These are phyloP conservation scores for Jordanella pulchra DNA, from an alignment of 2,797 vertebrate genomes.

Conservation along the genomic window DNA sequence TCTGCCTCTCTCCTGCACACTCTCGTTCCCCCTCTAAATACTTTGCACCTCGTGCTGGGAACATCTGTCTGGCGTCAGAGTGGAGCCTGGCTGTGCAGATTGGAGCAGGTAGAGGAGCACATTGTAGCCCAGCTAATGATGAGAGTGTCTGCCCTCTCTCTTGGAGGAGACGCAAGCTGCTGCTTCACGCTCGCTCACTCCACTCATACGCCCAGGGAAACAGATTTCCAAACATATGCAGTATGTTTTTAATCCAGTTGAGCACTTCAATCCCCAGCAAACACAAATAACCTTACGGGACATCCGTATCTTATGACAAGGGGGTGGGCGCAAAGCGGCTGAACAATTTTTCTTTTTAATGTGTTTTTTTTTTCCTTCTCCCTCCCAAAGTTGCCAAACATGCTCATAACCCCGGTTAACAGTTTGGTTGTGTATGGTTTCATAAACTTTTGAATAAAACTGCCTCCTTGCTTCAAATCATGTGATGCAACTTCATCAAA, in stretches of 20 bases:
- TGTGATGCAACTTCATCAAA: slow-evolving; percentile 62
- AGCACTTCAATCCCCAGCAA: slow-evolving; percentile 82
- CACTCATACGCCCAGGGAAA: slow-evolving; percentile 82
- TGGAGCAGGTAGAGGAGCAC: slow-evolving; percentile 84
- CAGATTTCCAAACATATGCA: slow-evolving; percentile 88
- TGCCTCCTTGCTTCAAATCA: slow-evolving; percentile 58
- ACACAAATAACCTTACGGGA: slow-evolving; percentile 85
- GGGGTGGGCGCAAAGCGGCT: slow-evolving; percentile 81
- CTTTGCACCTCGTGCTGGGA: slow-evolving; percentile 78
- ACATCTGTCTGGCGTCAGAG: slow-evolving; percentile 85
- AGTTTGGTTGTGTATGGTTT: slow-evolving; percentile 72
- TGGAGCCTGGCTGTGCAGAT: slow-evolving; percentile 81
- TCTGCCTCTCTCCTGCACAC: slow-evolving; percentile 67
- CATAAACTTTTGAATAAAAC: slow-evolving; percentile 71
- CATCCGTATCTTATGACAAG: slow-evolving; percentile 82
- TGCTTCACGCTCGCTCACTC: slow-evolving; percentile 78
- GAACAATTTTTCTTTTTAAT: slow-evolving; percentile 75
- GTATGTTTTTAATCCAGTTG: slow-evolving; percentile 83
- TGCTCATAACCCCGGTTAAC: slow-evolving; percentile 74
- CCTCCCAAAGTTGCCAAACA: slow-evolving; percentile 71
- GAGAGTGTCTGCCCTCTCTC: slow-evolving; percentile 82
- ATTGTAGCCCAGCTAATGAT: slow-evolving; percentile 83
- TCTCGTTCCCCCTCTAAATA: slow-evolving; percentile 69
- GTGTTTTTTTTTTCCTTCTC: slow-evolving; percentile 64
- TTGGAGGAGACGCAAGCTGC: slow-evolving; percentile 81